Percentiles rank a stretch among this genome's conserved stretches.
Conservation (phyloP, 2,113 vertebrate species). For the Hemicordylus capensis region DNA sequence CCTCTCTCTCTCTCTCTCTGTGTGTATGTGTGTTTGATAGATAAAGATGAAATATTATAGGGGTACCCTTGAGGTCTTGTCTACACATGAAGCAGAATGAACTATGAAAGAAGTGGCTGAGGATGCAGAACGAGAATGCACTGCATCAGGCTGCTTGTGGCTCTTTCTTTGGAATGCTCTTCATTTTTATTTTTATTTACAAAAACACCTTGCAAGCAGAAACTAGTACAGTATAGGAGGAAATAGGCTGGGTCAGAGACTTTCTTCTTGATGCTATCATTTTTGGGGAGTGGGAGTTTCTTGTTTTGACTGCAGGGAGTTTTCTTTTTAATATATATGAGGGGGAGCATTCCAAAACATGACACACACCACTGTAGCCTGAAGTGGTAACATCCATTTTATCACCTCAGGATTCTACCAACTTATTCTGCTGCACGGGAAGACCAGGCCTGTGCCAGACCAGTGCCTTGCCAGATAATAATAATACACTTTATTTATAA, state of each 20-base stretch:
- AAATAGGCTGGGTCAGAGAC: background rate
- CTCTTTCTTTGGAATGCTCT: background rate
- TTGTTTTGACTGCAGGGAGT: too few species aligned
- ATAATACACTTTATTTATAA: too few species aligned
- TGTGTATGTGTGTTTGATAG: background rate
- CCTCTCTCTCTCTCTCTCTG: too few species aligned
- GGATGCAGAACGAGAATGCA: background rate
- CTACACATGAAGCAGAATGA: background rate
- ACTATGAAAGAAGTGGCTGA: background rate
- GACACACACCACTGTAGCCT: background rate
- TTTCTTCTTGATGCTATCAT: background rate
- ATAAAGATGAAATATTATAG: background rate
- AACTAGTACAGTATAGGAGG: background rate
- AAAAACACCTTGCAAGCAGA: background rate
- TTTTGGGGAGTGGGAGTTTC: too few species aligned
- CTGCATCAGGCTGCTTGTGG: background rate
- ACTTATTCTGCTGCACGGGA: background rate
- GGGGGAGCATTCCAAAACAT: background rate
- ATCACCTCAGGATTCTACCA: background rate
- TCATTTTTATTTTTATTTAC: background rate
- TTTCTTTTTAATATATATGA: too few species aligned
- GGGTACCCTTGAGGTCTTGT: too few species aligned
- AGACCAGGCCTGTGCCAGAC: background rate
- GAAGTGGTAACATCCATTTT: background rate
- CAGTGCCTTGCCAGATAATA: too few species aligned